Evolutionary conservation across 2,888 invertebrate genomes (phyloP), one percentile per base, ranked within the genome.

Genomic region (Dysmachus trigonus): DNA sequence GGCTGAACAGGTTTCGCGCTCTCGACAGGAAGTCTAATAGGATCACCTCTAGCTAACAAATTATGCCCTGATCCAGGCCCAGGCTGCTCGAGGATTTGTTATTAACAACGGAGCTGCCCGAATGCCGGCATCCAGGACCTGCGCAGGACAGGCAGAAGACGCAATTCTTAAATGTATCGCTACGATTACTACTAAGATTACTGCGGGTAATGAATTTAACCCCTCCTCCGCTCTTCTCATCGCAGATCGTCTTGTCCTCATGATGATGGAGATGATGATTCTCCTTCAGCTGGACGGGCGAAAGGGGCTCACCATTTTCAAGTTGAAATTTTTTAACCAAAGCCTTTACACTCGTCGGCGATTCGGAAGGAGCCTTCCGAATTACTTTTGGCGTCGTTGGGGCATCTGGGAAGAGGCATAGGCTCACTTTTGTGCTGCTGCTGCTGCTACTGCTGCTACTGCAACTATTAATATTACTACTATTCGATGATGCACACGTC

Each of bases 301-400:
- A 47, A 13, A 85, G 35, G 71, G 85, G 62, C 31, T 87, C 87
- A n/a, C 83, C 86, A 15, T 77, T 89, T 87, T 92, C 91, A 86
- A 92, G 88, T 88, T 92, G 92, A 88, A 92, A 92, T 88, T 92
- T 92, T 88, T 92, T 92, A 7, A 92, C 92, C 87, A 92, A 89
- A 22, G 91, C 92, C 88, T 92, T 92, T 1, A 92, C 92, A 74
- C 91, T 91, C 71, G 92, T 90, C 82, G 94, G 93, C 89, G 94
- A 93, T 90, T 93, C 93, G 87, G 93, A 92, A 88, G 93, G 93
- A 47, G 94, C 94, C 89, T 94, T 94, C 90, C 94, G 94, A 87
- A 94, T 94, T 89, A 94, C 94, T 93, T 94, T 94, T 89, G 94
- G 94, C 88, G 94, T 94, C 90, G 94, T 94, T 89, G 94, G 94